Conservation (phyloP, 2,888 invertebrate species). For the Amblyjoppa fuscipennis region DNA sequence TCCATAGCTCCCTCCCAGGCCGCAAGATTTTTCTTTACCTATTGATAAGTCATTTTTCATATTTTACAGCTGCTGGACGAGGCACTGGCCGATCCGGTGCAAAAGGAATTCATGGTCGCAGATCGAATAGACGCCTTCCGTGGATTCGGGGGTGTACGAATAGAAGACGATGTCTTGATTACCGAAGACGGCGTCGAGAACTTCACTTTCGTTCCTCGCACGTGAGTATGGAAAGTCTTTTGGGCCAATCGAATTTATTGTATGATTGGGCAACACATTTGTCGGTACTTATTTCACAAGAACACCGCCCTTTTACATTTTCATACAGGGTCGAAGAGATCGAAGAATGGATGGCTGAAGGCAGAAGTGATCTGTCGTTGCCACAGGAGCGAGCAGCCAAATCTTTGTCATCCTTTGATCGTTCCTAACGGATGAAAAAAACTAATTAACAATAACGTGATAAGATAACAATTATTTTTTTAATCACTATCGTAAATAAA, state of each 20-base stretch:
- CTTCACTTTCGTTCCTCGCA: constrained; percentile 96
- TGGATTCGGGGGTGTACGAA: too few relatives aligned
- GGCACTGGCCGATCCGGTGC: constrained; percentile 90
- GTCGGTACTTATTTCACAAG: constrained; percentile 9
- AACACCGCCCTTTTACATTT: background rate
- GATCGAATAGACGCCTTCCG: too few relatives aligned
- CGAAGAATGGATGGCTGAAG: too few relatives aligned
- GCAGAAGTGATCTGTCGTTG: too few relatives aligned
- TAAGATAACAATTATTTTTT: constrained; percentile 42
- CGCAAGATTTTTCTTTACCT: background rate
- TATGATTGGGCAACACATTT: constrained; percentile 8
- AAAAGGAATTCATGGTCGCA: too few relatives aligned
- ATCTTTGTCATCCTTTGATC: constrained; percentile 44
- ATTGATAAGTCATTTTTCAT: background rate
- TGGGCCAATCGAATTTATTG: background rate
- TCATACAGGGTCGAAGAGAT: too few relatives aligned
- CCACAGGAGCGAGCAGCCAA: too few relatives aligned
- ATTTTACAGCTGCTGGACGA: constrained; percentile 90
- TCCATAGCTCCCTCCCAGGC: background rate
- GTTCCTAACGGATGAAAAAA: constrained; percentile 30
- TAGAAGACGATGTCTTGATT: too few relatives aligned
- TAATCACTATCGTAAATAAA: constrained; percentile 41
- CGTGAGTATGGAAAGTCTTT: constrained; percentile 87
- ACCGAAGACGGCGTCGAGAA: too few relatives aligned
- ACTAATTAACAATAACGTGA: constrained; percentile 18